Evolutionary conservation across 2,113 vertebrate genomes (phyloP).

Genomic region (Podarcis cretensis): DNA sequence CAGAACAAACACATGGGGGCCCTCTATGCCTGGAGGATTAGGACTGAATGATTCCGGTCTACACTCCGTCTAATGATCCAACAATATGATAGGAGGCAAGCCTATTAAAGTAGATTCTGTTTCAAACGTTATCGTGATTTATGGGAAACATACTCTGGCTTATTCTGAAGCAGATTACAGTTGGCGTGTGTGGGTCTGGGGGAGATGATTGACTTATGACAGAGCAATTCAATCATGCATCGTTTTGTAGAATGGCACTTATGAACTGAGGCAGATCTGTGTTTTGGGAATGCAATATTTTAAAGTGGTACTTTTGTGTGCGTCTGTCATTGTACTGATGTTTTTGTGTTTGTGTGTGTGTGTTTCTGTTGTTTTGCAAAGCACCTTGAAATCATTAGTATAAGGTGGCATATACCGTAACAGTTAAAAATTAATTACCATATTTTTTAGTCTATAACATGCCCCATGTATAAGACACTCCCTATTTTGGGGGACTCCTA

Average conservation of each 20-base stretch:
- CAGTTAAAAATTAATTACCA: too few species aligned
- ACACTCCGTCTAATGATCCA: conserved; percentile 48
- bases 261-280: not conserved
- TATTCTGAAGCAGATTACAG: conserved; percentile 24
- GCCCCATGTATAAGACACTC: too few species aligned
- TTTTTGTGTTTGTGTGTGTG: not conserved
- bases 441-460: too few species aligned
- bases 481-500: too few species aligned
- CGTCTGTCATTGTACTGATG: too few species aligned
- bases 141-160: conserved; percentile 31
- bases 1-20: conserved; percentile 58
- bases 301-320: not conserved
- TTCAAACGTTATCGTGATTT: conserved; percentile 37
- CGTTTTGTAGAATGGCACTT: conserved; percentile 7
- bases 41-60: conserved; percentile 43
- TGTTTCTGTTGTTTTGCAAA: not conserved
- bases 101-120: conserved; percentile 57
- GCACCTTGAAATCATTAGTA: not conserved
- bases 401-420: not conserved
- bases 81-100: conserved; percentile 45
- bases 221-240: conserved; percentile 31
- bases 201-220: conserved; percentile 11
- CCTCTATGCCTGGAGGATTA: conserved; percentile 42
- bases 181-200: not conserved
- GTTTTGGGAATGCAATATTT: not conserved